Base-by-base conservation (phyloP, 2,888 invertebrate species). In the Horisme vitalbata region DNA sequence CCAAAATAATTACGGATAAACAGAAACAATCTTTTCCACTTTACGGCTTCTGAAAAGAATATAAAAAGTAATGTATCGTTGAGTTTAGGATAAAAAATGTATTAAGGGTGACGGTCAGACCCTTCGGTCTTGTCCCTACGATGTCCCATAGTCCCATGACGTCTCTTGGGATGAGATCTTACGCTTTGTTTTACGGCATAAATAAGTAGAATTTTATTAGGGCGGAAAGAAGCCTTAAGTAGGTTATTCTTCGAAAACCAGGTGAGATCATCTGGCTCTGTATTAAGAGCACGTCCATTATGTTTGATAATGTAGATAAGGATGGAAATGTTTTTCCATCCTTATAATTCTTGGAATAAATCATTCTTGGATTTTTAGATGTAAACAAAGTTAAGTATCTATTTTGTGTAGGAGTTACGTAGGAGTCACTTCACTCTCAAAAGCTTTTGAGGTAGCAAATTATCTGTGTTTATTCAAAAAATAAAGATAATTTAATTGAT, bases 21-120 rank as follows among this genome's bases (percentile, higher is more conserved):
- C 48, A 49, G 37, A 52, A 55, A 63, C 63, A 68, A 61, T 61
- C 52, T 70, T 68, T 64, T 61, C 61, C 63, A 57, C 59, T 66
- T 67, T 68, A 69, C 61, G 56, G 55, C 52, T 49, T 63, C 57
- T 64, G 65, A 67, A 61, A 55, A 65, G 54, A 61, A 54, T 59
- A 64, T 65, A 65, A 70, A 65, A 61, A 52, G 59, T 58, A 67
- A 66, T 57, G 63, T 63, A 65, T 65, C 61, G 61, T 55, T 49
- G 55, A 57, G 60, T 63, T 55, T 56, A 55, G 58, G 62, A 73
- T 79, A 77, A 79, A 77, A 75, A 72, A 80, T 77, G 68, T 78
- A 78, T 76, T 71, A 75, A 68, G 75, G 71, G 67, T 41, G 39
- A 52, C 61, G 69, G 71, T 63, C 69, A 64, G 58, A 55, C 61